Evolutionary conservation across 2,113 vertebrate species (phyloP).

Genomic region (Aegithalos caudatus): DNA sequence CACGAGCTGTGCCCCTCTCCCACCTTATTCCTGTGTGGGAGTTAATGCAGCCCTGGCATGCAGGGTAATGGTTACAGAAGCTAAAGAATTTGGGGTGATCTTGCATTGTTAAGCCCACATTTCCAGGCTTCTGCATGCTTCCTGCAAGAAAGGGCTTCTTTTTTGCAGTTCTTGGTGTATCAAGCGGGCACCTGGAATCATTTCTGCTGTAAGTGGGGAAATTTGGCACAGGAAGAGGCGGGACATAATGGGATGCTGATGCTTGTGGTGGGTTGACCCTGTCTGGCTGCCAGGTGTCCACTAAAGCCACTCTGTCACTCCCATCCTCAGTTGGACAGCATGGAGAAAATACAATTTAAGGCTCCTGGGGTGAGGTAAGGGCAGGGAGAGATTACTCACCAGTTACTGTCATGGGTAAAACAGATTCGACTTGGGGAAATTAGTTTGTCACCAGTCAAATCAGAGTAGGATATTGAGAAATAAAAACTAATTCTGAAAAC

Average conservation of each 20-base stretch:
- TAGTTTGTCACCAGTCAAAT: neutral
- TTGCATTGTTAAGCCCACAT: neutral
- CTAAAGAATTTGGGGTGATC: neutral
- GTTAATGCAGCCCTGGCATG: neutral
- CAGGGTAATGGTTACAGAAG: neutral
- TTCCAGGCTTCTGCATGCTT: neutral
- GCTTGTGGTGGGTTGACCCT: neutral
- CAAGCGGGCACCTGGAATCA: fast-evolving
- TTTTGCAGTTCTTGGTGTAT: neutral
- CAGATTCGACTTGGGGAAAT: neutral
- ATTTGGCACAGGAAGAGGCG: neutral
- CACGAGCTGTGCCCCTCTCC: neutral
- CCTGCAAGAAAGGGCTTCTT: neutral
- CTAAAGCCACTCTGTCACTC: neutral
- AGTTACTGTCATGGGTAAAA: neutral
- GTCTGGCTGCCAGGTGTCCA: neutral
- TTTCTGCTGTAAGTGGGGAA: neutral
- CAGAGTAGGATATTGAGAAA: neutral
- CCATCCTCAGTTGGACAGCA: neutral
- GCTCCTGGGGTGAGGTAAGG: neutral
- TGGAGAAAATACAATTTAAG: neutral
- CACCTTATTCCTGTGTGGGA: neutral
- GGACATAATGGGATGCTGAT: neutral
- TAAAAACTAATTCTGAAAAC: neutral
- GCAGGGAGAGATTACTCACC: neutral